Conservation (phyloP, 2,888 invertebrate species). For the Temnothorax rugatulus region DNA sequence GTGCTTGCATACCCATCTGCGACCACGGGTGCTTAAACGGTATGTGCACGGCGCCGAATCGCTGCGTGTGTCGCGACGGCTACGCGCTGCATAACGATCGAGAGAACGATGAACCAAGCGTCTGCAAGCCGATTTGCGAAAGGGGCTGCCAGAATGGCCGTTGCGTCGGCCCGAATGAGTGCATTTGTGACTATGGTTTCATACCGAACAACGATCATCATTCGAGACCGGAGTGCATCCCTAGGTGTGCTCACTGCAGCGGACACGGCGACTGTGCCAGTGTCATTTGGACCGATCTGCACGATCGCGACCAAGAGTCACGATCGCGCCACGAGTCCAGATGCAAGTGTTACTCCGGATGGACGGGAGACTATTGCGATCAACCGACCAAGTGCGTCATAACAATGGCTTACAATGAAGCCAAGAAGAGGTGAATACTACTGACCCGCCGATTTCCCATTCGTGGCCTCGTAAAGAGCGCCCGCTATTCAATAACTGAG, state of each 20-base stretch:
- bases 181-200: constrained; percentile 85
- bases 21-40: constrained; percentile 85
- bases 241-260: constrained; percentile 82
- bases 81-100: constrained; percentile 78
- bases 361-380: constrained; percentile 76
- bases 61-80: constrained; percentile 84
- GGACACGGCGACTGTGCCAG: constrained; percentile 66
- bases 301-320: constrained; percentile 52
- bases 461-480: neutral
- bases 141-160: constrained; percentile 87
- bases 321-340: constrained; percentile 19
- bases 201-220: constrained; percentile 57
- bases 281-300: constrained; percentile 46
- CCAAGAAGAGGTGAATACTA: constrained; percentile 23
- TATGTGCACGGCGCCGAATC: constrained; percentile 85
- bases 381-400: constrained; percentile 65
- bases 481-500: neutral
- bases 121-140: constrained; percentile 88
- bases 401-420: neutral
- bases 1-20: constrained; percentile 82
- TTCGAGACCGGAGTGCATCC: constrained; percentile 71
- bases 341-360: constrained; percentile 82
- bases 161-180: constrained; percentile 85
- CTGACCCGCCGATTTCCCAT: constrained; percentile 76
- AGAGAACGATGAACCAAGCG: constrained; percentile 45